These are phyloP conservation scores for Auanema freiburgensis DNA, from an alignment of 2,888 invertebrate genomes.

Conservation along the genomic window DNA sequence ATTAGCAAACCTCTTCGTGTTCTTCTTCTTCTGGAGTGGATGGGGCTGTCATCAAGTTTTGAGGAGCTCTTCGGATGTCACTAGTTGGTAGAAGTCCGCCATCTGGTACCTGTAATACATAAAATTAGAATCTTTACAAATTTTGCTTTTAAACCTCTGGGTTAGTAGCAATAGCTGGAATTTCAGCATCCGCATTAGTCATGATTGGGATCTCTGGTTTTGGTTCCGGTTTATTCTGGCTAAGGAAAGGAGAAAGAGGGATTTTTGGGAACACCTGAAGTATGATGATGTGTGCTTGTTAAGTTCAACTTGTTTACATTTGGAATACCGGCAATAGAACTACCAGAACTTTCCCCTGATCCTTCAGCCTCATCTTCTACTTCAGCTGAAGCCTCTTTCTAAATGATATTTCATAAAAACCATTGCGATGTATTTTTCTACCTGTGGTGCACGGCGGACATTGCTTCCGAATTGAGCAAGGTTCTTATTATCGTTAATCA, in stretches of 20 bases:
- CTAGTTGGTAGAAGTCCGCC: constrained; percentile 55
- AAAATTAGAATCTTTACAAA: background rate
- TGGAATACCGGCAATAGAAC: constrained; percentile 64
- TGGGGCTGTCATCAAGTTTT: constrained; percentile 26
- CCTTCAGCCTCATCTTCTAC: constrained; percentile 34
- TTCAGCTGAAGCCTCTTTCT: no score
- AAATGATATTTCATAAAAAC: background rate
- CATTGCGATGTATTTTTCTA: constrained; percentile 11
- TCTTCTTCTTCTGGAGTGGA: constrained; percentile 24
- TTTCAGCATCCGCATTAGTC: constrained; percentile 18
- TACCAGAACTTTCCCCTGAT: constrained; percentile 45
- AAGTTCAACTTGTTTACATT: no score
- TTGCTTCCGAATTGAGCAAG: constrained; percentile 48
- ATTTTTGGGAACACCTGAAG: constrained; percentile 58
- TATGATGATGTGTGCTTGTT: background rate
- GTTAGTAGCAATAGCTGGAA: constrained; percentile 39
- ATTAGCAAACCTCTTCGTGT: constrained; percentile 32
- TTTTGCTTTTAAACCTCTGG: constrained; percentile 26
- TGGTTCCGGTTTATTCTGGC: constrained; percentile 17
- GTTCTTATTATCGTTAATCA: constrained; percentile 54
- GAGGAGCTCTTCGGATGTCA: constrained; percentile 54
- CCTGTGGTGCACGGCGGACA: constrained; percentile 34
- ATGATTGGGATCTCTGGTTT: constrained; percentile 3
- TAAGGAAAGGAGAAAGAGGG: constrained; percentile 52
- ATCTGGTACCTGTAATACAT: constrained; percentile 50